phyloP scores from a whole-genome alignment of 2,113 vertebrate genomes.

The Alligator sinensis region DNA sequence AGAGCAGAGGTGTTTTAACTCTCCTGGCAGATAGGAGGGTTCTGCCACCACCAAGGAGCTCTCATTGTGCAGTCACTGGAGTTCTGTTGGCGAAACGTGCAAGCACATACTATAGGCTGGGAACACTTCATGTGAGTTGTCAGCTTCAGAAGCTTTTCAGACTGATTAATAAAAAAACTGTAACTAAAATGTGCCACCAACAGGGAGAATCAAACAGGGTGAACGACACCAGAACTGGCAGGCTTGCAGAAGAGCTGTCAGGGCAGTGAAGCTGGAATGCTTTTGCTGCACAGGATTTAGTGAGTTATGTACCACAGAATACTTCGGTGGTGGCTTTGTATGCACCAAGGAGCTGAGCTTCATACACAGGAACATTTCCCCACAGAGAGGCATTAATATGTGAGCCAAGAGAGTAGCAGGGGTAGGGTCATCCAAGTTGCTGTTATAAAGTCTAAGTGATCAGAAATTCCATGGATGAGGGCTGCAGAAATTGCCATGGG shows the following conservation, averaged over 20 bases:
- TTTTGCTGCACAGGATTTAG: background rate
- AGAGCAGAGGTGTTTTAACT: no score
- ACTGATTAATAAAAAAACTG: background rate
- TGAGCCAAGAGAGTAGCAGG: background rate
- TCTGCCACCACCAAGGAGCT: no score
- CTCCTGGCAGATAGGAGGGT: no score
- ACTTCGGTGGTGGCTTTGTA: background rate
- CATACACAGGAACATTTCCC: background rate
- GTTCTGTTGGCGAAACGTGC: no score
- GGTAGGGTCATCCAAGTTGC: no score
- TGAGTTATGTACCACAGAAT: background rate
- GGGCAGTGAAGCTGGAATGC: background rate
- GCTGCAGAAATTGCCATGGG: background rate
- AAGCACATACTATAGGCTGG: no score
- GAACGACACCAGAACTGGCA: no score
- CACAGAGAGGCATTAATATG: background rate
- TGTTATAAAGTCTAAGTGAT: background rate
- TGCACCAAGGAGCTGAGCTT: background rate
- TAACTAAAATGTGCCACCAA: background rate
- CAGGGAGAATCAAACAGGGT: no score
- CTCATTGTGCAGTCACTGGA: no score
- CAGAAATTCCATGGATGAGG: background rate
- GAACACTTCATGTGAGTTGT: background rate
- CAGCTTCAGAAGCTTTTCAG: background rate
- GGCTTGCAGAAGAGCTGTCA: no score